Evolutionary conservation across 2,888 invertebrate species (phyloP), one percentile per base, ranked within the genome.

Genomic region (Acleris sparsana): DNA sequence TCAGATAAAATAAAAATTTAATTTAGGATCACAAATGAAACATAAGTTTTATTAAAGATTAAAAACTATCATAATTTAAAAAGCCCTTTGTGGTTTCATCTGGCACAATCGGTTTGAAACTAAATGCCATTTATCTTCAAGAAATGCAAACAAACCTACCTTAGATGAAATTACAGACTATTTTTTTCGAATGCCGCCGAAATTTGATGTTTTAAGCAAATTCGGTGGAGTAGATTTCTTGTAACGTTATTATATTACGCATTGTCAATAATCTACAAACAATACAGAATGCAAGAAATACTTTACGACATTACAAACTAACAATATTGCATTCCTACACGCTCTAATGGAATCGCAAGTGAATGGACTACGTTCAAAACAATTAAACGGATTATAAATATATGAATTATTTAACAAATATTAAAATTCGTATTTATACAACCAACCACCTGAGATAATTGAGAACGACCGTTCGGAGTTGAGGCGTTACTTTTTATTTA

Each of bases 11-110:
- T 85, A 84, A 79, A 84, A 81, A 79, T 90, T 91, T 92, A 89
- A 90, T 91, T 89, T 85, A 89, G 85, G 84, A 91, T 91, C 90
- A 92, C 91, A 89, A 46, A 83, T 69, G 66, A 75, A 80, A 80
- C 78, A 75, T 76, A 80, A 72, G 75, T 76, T 80, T 76, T 73
- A 70, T 75, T 78, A 78, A 71, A 79, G 75, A 75, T 78, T 74
- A 84, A 77, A 39, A 84, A 76, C 69, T 80, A 83, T 80, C 77
- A 79, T 74, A 74, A 70, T 71, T 62, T 65, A 69, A 22, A 3
- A 62, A 67, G 59, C 61, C 48, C 48, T 62, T 56, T 62, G 22
- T 48, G 53, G 57, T 56, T 49, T 56, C 46, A 55, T 53, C 33
- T 25, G 49, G 61, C 39, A 46, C 61, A 60, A 53, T 62, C 46